These are phyloP conservation scores for Rhamnusium bicolor DNA, from an alignment of 2,888 invertebrate genomes.

Conservation along the genomic window DNA sequence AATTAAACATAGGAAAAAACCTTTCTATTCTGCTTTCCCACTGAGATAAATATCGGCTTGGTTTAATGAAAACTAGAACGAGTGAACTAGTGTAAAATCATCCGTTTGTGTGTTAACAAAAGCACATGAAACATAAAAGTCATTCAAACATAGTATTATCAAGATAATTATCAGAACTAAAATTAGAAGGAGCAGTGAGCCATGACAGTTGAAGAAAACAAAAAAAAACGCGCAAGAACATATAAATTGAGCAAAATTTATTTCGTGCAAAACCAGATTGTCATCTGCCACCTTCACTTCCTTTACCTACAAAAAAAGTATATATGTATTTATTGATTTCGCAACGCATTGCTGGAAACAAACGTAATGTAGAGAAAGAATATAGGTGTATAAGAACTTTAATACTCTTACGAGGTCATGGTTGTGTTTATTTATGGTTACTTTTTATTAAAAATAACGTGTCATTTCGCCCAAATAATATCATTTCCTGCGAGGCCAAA, in stretches of 20 bases:
- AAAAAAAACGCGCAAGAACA: no score
- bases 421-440: not conserved
- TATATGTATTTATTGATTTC: no score
- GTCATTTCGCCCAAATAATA: not conserved
- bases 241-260: no score
- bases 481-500: not conserved
- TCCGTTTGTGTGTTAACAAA: constrained; percentile 16
- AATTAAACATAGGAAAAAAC: not conserved
- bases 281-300: no score
- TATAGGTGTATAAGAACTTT: no score
- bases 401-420: not conserved
- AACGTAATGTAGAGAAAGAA: no score
- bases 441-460: not conserved
- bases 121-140: constrained; percentile 14
- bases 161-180: not conserved
- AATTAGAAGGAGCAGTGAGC: no score
- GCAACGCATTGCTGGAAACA: no score
- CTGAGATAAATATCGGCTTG: constrained; percentile 1
- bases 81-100: not conserved
- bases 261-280: no score
- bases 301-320: no score
- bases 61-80: constrained; percentile 17
- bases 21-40: constrained; percentile 14
- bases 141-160: not conserved
- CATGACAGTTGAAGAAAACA: no score